phyloP scores from a whole-genome alignment of 2,888 invertebrate species.

The Blastobasis lacticolella region DNA sequence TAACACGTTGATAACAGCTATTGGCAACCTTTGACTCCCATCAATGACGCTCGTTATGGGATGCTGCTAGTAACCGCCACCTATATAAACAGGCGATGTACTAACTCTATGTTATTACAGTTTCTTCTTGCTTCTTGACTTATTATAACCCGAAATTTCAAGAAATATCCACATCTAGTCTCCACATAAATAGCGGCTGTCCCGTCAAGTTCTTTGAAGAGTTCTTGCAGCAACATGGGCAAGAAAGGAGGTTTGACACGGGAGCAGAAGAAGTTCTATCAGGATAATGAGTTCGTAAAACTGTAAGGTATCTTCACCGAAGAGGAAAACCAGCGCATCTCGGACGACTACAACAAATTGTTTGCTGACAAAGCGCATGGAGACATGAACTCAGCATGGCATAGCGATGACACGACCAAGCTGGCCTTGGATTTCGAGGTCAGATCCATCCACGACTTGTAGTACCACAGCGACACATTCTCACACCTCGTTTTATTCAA shows the following conservation, averaged over 20 bases:
- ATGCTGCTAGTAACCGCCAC: too few species aligned
- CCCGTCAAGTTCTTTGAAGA: too few species aligned
- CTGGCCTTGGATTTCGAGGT: slow-evolving; percentile 18
- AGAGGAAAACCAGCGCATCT: slow-evolving; percentile 50
- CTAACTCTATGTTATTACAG: too few species aligned
- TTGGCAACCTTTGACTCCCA: too few species aligned
- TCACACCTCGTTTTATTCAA: slow-evolving; percentile 46
- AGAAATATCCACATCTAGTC: too few species aligned
- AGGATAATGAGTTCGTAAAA: slow-evolving; percentile 61
- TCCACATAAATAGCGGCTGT: too few species aligned
- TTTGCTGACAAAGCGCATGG: slow-evolving; percentile 46
- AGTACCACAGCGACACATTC: slow-evolving; percentile 61
- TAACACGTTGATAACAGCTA: too few species aligned
- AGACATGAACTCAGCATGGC: slow-evolving; percentile 58
- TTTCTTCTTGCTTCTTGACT: too few species aligned
- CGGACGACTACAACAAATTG: slow-evolving; percentile 49
- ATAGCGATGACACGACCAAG: slow-evolving; percentile 48
- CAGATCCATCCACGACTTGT: slow-evolving; percentile 53
- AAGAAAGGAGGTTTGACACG: slow-evolving; percentile 23
- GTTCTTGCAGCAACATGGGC: too few species aligned
- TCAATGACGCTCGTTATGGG: too few species aligned
- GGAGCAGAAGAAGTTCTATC: slow-evolving; percentile 49
- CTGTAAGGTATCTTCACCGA: slow-evolving; percentile 43
- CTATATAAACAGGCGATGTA: too few species aligned
- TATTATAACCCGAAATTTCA: too few species aligned